Conservation (phyloP, 2,797 vertebrate species). For the Acipenser transmontanus region DNA sequence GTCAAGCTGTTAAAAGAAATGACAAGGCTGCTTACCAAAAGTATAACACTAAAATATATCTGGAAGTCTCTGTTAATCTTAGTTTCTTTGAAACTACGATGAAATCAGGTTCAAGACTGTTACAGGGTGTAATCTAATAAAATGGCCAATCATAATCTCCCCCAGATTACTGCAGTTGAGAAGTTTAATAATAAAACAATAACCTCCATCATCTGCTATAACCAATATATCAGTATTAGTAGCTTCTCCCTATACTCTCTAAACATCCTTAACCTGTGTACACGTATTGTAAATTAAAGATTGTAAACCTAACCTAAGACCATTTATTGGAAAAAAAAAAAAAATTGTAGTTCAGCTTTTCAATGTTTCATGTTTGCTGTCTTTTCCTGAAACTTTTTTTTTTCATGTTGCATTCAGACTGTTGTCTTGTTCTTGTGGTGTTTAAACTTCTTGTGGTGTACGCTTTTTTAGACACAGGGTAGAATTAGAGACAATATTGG, state of each 20-base stretch:
- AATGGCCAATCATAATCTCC: constrained; percentile 65
- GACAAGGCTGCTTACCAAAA: constrained; percentile 7
- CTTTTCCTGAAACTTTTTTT: constrained; percentile 20
- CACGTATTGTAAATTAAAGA: constrained; percentile 97
- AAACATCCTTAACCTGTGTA: constrained; percentile 93
- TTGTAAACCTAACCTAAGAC: constrained; percentile 92
- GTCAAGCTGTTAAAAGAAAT: constrained; percentile 31
- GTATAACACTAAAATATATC: neutral
- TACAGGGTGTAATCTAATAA: constrained; percentile 80
- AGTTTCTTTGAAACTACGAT: constrained; percentile 41
- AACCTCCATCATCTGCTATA: constrained; percentile 81
- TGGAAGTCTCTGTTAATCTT: constrained; percentile 28
- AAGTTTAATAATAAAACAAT: constrained; percentile 71
- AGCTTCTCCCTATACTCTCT: constrained; percentile 88
- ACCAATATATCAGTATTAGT: constrained; percentile 90
- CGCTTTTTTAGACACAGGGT: constrained; percentile 89
- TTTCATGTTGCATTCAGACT: constrained; percentile 74
- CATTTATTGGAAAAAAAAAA: constrained; percentile 66
- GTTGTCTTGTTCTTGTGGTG: constrained; percentile 84
- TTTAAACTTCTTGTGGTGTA: constrained; percentile 85
- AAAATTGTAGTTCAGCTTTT: constrained; percentile 85
- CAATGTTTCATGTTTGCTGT: constrained; percentile 86
- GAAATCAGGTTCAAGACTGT: constrained; percentile 71
- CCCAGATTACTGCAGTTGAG: constrained; percentile 66
- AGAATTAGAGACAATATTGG: constrained; percentile 92